phyloP scores from a whole-genome alignment of 92 coral and sea anemone genomes.

The Porites evermanni region DNA sequence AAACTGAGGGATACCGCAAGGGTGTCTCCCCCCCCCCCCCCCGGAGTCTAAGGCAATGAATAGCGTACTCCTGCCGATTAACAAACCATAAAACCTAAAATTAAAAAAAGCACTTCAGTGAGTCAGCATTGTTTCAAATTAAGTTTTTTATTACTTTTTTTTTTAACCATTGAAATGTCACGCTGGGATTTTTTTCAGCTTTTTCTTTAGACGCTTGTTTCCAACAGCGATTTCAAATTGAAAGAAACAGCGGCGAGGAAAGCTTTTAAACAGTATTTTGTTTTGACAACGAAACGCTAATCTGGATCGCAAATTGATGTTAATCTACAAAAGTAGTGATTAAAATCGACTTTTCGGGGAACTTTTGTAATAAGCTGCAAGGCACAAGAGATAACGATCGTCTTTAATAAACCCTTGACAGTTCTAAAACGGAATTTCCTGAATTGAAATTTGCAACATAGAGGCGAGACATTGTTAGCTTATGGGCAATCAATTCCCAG shows the following conservation, averaged over 20 bases:
- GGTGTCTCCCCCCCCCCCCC: too few relatives aligned
- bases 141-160: too few relatives aligned
- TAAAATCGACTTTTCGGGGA: constrained; percentile 13
- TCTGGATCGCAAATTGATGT: constrained; percentile 30
- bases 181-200: constrained; percentile 8
- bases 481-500: background rate
- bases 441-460: background rate
- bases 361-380: background rate
- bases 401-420: background rate
- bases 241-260: background rate
- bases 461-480: background rate
- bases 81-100: too few relatives aligned
- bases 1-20: too few relatives aligned
- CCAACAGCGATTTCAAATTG: constrained; percentile 16
- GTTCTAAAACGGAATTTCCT: background rate
- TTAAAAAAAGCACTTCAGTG: too few relatives aligned
- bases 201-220: background rate
- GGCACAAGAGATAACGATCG: background rate
- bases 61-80: background rate
- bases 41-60: too few relatives aligned
- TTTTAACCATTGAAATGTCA: background rate
- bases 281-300: constrained; percentile 36
- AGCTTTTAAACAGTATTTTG: constrained; percentile 9
- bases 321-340: constrained; percentile 25
- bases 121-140: too few relatives aligned